These are phyloP conservation scores for Brachypalpus laphriformis DNA, from an alignment of 2,888 invertebrate species.

Conservation along the genomic window DNA sequence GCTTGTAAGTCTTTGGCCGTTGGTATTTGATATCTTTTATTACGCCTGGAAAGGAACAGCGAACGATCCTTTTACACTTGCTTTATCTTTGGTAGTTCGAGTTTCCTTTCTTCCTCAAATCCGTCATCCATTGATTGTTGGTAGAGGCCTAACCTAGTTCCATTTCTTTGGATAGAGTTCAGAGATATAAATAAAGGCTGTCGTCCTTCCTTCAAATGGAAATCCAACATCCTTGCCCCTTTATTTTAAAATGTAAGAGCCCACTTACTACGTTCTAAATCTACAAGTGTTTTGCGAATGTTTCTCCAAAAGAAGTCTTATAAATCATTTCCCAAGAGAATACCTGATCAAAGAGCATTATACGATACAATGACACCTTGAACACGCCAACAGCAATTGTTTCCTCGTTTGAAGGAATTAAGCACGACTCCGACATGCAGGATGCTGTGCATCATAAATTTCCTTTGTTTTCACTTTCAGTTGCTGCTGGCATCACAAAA, in stretches of 20 bases:
- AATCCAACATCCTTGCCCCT: too few species aligned
- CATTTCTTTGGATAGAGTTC: too few species aligned
- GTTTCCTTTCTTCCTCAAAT: too few species aligned
- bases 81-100: too few species aligned
- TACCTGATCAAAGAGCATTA: slow-evolving; percentile 3
- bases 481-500: slow-evolving; percentile 12
- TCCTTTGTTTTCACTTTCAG: slow-evolving; percentile 19
- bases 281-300: background rate
- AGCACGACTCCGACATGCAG: background rate
- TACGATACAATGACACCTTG: background rate
- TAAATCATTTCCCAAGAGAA: background rate
- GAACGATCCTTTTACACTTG: too few species aligned
- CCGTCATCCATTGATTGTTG: too few species aligned
- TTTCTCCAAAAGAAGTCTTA: background rate
- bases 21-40: too few species aligned
- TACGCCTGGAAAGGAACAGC: too few species aligned
- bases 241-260: background rate
- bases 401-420: background rate
- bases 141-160: too few species aligned
- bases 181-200: too few species aligned
- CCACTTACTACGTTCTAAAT: background rate
- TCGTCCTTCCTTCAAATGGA: too few species aligned
- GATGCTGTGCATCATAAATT: background rate
- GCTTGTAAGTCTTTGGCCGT: too few species aligned
- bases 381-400: background rate